Evolutionary conservation across 1,140 invertebrate species (phyloP).

Genomic region (Acromyrmex echinatior): DNA sequence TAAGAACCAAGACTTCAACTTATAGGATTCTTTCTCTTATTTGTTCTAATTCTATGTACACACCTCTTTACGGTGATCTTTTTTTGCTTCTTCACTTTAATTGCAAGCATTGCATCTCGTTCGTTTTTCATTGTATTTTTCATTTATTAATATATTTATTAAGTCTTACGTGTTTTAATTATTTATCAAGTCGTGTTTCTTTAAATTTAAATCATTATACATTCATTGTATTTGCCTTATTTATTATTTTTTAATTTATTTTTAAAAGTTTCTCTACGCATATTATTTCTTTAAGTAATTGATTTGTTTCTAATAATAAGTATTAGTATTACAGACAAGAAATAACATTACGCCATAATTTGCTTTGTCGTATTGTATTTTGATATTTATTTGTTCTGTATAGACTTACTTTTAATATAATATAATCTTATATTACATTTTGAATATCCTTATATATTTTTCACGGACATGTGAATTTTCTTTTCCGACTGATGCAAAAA

Average conservation of each 20-base stretch:
- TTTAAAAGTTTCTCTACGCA: neutral
- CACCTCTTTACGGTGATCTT: neutral
- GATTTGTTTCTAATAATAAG: neutral
- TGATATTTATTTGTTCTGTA: neutral
- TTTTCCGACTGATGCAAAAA: neutral
- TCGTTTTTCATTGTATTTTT: neutral
- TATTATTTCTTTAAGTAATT: neutral
- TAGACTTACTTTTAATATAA: neutral
- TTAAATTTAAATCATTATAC: neutral
- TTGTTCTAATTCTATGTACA: neutral
- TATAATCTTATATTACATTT: neutral
- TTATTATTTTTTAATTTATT: neutral
- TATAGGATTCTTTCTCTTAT: too few relatives aligned
- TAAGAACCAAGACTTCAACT: too few relatives aligned
- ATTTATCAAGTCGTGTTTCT: neutral
- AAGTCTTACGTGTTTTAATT: neutral
- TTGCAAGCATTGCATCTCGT: neutral
- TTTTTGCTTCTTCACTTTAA: neutral
- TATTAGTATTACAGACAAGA: neutral
- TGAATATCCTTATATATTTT: neutral
- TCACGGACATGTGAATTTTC: neutral
- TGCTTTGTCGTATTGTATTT: neutral
- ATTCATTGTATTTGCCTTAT: neutral
- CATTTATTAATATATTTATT: neutral
- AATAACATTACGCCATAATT: neutral